These are phyloP conservation scores for Pterois miles DNA, from an alignment of 2,797 vertebrate species.

Conservation along the genomic window DNA sequence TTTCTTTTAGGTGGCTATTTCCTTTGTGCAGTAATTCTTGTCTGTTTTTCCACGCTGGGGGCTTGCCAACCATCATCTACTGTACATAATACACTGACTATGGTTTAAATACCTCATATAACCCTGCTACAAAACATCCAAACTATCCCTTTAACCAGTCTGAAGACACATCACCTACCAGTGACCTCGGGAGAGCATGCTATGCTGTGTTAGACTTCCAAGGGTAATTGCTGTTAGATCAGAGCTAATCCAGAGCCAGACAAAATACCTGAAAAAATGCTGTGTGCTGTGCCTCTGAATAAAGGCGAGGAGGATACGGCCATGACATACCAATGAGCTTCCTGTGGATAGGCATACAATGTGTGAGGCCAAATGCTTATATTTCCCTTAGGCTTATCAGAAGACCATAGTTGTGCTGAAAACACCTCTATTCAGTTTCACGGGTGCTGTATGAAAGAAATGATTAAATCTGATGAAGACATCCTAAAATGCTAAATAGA, in stretches of 20 bases:
- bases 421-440: conserved; percentile 24
- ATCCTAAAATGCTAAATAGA: neutral
- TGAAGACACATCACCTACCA: conserved; percentile 43
- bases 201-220: conserved; percentile 64
- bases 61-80: neutral
- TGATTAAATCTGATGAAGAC: conserved; percentile 7
- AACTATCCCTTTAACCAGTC: conserved; percentile 24
- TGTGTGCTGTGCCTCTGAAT: conserved; percentile 54
- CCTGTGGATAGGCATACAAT: conserved; percentile 53
- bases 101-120: neutral
- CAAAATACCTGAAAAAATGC: conserved; percentile 70
- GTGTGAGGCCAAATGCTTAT: conserved; percentile 46
- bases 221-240: conserved; percentile 80
- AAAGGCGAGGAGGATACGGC: conserved; percentile 44
- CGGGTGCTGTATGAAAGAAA: conserved; percentile 3
- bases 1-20: neutral
- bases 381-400: conserved; percentile 51
- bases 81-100: neutral
- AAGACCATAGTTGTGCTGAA: conserved; percentile 30
- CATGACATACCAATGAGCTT: conserved; percentile 70
- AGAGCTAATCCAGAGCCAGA: conserved; percentile 75
- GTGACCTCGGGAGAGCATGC: conserved; percentile 61
- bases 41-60: neutral
- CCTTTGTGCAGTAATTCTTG: neutral
- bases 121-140: neutral